These are phyloP conservation scores for Mesitornis unicolor DNA, from an alignment of 2,113 vertebrate species.

Conservation along the genomic window DNA sequence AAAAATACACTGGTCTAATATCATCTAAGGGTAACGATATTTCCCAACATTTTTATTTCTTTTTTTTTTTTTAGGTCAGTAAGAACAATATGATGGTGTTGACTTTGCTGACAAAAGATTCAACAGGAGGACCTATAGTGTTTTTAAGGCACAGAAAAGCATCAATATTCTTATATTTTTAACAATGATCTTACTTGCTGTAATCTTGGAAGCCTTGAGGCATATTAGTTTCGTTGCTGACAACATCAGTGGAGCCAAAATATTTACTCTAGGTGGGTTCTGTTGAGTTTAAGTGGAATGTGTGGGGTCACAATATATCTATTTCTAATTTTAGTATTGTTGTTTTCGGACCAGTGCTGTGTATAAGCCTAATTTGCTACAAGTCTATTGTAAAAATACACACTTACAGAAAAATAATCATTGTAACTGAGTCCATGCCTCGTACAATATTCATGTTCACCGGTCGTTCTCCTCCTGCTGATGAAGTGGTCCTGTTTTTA, in stretches of 20 bases:
- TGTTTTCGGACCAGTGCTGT: not conserved
- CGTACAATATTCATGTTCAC: not conserved
- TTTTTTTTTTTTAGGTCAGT: not conserved
- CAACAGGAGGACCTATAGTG: not conserved
- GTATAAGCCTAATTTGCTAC: not conserved
- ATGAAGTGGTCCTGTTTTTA: not conserved
- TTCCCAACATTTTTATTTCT: not conserved
- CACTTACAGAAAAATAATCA: not conserved
- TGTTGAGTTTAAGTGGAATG: not conserved
- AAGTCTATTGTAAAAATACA: not conserved
- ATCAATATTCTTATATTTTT: not conserved
- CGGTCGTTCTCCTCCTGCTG: not conserved
- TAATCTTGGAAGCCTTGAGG: not conserved
- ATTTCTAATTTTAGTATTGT: constrained; percentile 11
- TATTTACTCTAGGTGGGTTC: constrained; percentile 7
- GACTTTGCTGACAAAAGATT: not conserved
- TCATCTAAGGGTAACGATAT: not conserved
- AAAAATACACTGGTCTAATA: not conserved
- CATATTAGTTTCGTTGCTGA: not conserved
- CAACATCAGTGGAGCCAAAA: not conserved
- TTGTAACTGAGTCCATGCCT: not conserved
- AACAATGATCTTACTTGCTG: not conserved
- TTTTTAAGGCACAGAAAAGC: not conserved
- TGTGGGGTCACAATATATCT: not conserved
- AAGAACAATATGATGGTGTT: not conserved